phyloP scores from a whole-genome alignment of 2,113 vertebrate species.

The Motacilla alba region DNA sequence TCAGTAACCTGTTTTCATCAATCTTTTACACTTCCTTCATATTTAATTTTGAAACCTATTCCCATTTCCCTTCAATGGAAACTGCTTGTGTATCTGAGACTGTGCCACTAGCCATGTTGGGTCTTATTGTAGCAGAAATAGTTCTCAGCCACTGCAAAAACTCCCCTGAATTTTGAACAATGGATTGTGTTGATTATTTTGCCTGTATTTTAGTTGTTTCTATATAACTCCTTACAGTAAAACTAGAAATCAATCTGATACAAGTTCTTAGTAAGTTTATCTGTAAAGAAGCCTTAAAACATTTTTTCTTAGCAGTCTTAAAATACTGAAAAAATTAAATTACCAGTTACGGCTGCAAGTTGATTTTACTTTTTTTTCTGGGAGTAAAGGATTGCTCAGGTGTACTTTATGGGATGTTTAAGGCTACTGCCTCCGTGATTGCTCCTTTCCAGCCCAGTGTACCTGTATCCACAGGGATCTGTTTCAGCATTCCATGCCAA shows the following conservation, averaged over 20 bases:
- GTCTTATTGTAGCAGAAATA: background rate
- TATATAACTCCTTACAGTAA: background rate
- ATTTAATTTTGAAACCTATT: background rate
- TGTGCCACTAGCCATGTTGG: rapidly evolving
- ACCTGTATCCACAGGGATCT: rapidly evolving
- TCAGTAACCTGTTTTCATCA: background rate
- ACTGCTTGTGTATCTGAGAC: background rate
- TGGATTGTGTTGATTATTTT: background rate
- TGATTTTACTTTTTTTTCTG: background rate
- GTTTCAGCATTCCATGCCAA: background rate
- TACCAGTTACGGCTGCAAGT: background rate
- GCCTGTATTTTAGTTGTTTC: background rate
- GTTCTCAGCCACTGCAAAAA: background rate
- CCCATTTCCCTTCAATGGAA: background rate
- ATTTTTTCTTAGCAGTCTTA: background rate
- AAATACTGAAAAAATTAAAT: background rate
- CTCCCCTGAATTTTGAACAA: background rate
- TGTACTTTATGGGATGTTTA: background rate
- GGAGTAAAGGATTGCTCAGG: background rate
- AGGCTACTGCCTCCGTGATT: background rate
- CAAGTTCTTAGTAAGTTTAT: background rate
- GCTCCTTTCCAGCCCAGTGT: rapidly evolving
- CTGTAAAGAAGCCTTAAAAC: background rate
- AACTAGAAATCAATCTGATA: background rate
- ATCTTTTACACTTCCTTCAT: background rate